Evolutionary conservation across 2,797 vertebrate genomes (phyloP).

Genomic region (Chiroxiphia lanceolata): DNA sequence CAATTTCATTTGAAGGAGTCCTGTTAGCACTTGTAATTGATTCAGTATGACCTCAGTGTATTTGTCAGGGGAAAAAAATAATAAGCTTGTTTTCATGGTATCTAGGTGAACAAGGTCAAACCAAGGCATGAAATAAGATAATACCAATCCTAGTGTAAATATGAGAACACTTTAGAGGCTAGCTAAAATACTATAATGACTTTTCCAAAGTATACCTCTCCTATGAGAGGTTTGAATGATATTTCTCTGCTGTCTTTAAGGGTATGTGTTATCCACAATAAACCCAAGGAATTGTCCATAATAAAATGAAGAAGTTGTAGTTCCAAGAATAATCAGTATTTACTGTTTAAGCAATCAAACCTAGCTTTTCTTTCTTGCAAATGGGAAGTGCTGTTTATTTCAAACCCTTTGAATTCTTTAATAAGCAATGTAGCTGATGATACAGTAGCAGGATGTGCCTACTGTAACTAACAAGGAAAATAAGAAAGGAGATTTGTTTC

Average conservation of each 20-base stretch:
- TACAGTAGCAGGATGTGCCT: not conserved
- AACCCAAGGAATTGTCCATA: not conserved
- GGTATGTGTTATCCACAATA: not conserved
- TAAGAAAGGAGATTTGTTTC: not conserved
- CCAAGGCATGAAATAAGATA: conserved; percentile 28
- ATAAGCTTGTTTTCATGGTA: conserved; percentile 37
- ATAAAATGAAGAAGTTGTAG: not conserved
- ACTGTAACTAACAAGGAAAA: not conserved
- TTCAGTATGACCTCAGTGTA: conserved; percentile 19
- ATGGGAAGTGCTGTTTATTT: not conserved
- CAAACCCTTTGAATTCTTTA: not conserved
- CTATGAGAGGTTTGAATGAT: not conserved
- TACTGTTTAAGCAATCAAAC: not conserved
- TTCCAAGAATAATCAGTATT: not conserved
- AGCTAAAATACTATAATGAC: not conserved
- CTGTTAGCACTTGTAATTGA: conserved; percentile 1
- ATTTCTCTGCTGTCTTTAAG: not conserved
- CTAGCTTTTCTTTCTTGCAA: not conserved
- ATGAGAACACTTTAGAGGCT: not conserved
- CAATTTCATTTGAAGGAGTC: conserved; percentile 1
- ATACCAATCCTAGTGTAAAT: conserved; percentile 25
- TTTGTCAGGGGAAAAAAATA: conserved; percentile 37
- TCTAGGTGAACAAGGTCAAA: conserved; percentile 59
- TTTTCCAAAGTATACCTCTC: not conserved
- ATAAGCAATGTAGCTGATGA: not conserved